Evolutionary conservation across 2,888 invertebrate species (phyloP).

Genomic region (Spodoptera exigua): DNA sequence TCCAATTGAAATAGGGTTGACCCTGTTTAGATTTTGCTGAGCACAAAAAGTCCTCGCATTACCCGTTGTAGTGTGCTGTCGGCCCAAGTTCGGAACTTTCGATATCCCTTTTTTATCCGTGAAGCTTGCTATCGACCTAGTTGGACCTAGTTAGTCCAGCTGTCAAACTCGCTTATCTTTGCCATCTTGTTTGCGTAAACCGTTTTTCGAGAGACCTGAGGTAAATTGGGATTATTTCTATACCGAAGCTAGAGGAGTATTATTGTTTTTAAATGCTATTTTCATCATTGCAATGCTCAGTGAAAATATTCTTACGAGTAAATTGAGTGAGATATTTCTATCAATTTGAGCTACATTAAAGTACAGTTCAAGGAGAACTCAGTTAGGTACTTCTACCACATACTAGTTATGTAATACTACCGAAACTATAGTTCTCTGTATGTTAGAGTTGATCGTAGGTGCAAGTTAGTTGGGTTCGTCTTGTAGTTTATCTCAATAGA

Average conservation of each 20-base stretch:
- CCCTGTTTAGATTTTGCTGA: conserved; percentile 61
- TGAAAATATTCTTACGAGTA: too few relatives aligned
- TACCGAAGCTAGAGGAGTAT: conserved; percentile 40
- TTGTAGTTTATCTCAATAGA: conserved; percentile 1
- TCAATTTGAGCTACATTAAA: too few relatives aligned
- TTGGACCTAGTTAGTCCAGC: conserved; percentile 55
- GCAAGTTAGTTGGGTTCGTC: background rate
- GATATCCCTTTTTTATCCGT: conserved; percentile 59
- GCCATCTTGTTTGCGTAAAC: conserved; percentile 52
- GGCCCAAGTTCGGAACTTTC: conserved; percentile 47
- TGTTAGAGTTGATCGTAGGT: background rate
- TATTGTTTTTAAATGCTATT: background rate
- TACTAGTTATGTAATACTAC: too few relatives aligned
- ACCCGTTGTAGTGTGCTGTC: conserved; percentile 43
- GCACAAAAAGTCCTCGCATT: conserved; percentile 52
- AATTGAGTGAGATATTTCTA: too few relatives aligned
- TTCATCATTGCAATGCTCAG: too few relatives aligned
- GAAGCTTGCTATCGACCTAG: conserved; percentile 59
- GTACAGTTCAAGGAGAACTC: too few relatives aligned
- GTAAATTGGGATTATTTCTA: conserved; percentile 45
- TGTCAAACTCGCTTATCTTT: conserved; percentile 61
- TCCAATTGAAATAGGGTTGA: conserved; percentile 54
- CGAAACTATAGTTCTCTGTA: background rate
- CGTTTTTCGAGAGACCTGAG: conserved; percentile 40
- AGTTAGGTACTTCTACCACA: too few relatives aligned